A percentile compares a stretch with the other conserved stretches of the same genome.
phyloP scores from a whole-genome alignment of 2,113 vertebrate genomes.

The Pyrgilauda ruficollis region DNA sequence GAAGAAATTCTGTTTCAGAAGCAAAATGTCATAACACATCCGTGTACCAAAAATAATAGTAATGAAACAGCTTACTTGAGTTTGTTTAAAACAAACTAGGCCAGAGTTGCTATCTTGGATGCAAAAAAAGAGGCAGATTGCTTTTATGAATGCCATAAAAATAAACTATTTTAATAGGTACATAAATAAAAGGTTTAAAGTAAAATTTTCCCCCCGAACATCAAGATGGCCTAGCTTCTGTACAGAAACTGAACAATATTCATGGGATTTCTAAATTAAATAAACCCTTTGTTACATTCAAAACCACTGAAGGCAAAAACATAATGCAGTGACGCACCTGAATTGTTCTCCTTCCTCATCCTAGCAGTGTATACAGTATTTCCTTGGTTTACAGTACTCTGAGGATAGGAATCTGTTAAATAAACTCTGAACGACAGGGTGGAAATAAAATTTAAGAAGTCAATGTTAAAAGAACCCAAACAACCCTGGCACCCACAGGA shows the following conservation, averaged over 20 bases:
- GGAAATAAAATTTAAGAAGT: slow-evolving; percentile 45
- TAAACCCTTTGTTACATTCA: slow-evolving; percentile 65
- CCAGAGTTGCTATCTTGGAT: background rate
- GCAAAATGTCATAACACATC: background rate
- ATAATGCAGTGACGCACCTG: slow-evolving; percentile 19
- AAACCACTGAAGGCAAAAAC: slow-evolving; percentile 47
- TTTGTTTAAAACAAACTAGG: background rate
- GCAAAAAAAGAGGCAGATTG: slow-evolving; percentile 14
- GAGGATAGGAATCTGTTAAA: slow-evolving; percentile 51
- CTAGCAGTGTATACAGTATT: slow-evolving; percentile 55
- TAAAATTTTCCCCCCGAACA: background rate
- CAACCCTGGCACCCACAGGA: background rate
- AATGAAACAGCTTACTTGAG: background rate
- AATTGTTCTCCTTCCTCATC: slow-evolving; percentile 25
- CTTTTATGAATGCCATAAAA: slow-evolving; percentile 70
- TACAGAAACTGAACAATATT: slow-evolving; percentile 48
- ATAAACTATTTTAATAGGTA: slow-evolving; percentile 77
- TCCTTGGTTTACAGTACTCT: slow-evolving; percentile 68
- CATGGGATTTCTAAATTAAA: slow-evolving; percentile 51
- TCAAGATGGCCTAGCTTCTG: slow-evolving; percentile 50
- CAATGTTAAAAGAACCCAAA: background rate
- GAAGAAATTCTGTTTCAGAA: background rate
- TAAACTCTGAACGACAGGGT: slow-evolving; percentile 30
- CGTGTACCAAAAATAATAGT: background rate
- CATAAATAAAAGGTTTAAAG: slow-evolving; percentile 74